These are phyloP conservation scores for Lithophane leautieri DNA, from an alignment of 2,888 invertebrate genomes.

Conservation along the genomic window DNA sequence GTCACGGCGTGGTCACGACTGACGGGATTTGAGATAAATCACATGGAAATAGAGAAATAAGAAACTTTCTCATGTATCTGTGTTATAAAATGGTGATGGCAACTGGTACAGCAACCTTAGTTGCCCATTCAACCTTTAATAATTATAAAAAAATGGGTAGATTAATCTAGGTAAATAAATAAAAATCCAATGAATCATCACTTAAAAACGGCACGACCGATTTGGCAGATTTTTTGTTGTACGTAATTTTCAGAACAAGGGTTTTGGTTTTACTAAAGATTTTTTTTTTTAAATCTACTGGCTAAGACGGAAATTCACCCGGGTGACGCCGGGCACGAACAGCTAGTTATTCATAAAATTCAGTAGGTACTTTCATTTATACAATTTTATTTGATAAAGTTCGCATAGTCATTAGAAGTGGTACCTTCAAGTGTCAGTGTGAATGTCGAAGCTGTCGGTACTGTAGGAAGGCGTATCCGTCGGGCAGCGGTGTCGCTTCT, in stretches of 20 bases:
- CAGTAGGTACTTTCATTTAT: not conserved
- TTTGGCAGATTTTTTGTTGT: too few species aligned
- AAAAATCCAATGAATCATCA: too few species aligned
- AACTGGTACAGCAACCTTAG: not conserved
- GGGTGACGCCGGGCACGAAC: too few species aligned
- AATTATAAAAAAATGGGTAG: too few species aligned
- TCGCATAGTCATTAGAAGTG: slow-evolving; percentile 37
- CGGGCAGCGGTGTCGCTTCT: slow-evolving; percentile 66
- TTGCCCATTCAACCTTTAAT: too few species aligned
- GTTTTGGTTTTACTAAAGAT: too few species aligned
- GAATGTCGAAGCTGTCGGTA: slow-evolving; percentile 59
- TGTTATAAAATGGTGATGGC: slow-evolving; percentile 11
- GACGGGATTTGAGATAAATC: slow-evolving; percentile 53
- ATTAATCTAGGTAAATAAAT: too few species aligned
- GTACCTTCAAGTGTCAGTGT: slow-evolving; percentile 22
- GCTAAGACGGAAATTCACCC: too few species aligned
- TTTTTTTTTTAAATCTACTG: too few species aligned
- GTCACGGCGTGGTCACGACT: slow-evolving; percentile 60
- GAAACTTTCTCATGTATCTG: slow-evolving; percentile 20
- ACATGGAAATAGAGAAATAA: slow-evolving; percentile 33
- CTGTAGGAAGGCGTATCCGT: slow-evolving; percentile 63
- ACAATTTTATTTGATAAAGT: slow-evolving; percentile 53
- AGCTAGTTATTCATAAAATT: slow-evolving; percentile 2
- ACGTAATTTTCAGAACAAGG: too few species aligned
- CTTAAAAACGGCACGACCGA: too few species aligned